Evolutionary conservation across 2,888 invertebrate species (phyloP), one percentile per base, ranked within the genome.

Genomic region (Tillus elongatus): DNA sequence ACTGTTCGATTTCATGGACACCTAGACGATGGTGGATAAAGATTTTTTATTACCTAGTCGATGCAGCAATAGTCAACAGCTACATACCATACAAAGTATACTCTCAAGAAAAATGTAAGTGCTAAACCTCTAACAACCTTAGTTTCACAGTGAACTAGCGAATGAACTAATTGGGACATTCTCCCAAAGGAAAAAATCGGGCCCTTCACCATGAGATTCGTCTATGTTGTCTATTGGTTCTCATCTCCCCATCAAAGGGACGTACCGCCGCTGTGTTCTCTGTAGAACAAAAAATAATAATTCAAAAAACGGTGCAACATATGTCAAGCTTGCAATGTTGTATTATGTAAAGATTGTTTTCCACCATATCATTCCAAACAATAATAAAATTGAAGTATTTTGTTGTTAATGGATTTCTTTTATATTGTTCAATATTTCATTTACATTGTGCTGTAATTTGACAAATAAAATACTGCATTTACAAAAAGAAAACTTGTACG

Each of bases 311-410:
- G 3, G 8, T 27, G 27, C 27, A 27, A 27, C 3, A 27, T 27
- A 4, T 27, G 27, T 12, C 27, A 27, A 27, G 12, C 27, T 27
- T 27, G 27, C 27, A 27, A 27, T 27, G 3, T 27, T 27, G 27
- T 12, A 27, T 27, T 27, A 27, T 27, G 3, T 27, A 27, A 8
- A 12, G 27, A 27, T 11, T 31, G 15, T 14, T 31, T 13, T 2
- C 10, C 31, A 31, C 31, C 9, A 15, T 31, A 14, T 31, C 15
- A 31, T 31, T 31, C 6, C 31, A 13, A 13, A 31, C n/a, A n/a
- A n/a, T n/a, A n/a, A n/a, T n/a, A n/a, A n/a, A n/a, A n/a, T n/a
- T n/a, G n/a, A n/a, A n/a, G n/a, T n/a, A n/a, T n/a, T n/a, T n/a
- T n/a, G n/a, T n/a, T n/a, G n/a, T n/a, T n/a, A n/a, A n/a, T n/a